Evolutionary conservation across 1,140 invertebrate genomes (phyloP).

Genomic region (Bilobella aurantiaca): DNA sequence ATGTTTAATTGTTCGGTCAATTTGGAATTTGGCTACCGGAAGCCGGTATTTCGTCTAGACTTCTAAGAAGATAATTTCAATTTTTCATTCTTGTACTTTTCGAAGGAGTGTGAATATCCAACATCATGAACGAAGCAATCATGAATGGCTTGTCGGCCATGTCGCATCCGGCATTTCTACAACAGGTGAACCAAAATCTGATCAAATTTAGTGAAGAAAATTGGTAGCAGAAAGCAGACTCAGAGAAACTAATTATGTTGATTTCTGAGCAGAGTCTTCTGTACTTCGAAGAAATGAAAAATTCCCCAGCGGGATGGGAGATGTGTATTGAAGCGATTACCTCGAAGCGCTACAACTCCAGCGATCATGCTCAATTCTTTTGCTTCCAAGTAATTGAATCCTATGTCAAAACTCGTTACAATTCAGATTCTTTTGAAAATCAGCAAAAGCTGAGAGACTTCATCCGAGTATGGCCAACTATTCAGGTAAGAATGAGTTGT

Average conservation of each 20-base stretch:
- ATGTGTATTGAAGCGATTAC: constrained; percentile 41
- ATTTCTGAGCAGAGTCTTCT: constrained; percentile 2
- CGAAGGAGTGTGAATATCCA: neutral
- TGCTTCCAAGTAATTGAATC: constrained; percentile 46
- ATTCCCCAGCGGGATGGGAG: constrained; percentile 44
- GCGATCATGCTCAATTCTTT: constrained; percentile 45
- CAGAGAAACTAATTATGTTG: neutral
- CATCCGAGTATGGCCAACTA: constrained; percentile 16
- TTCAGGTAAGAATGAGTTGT: neutral
- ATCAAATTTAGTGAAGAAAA: too few relatives aligned
- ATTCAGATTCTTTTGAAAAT: constrained; percentile 21
- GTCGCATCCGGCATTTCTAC: too few relatives aligned
- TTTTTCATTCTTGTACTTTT: neutral
- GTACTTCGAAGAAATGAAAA: constrained; percentile 42
- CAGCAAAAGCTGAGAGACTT: constrained; percentile 36
- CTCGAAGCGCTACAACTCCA: constrained; percentile 34
- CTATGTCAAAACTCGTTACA: constrained; percentile 41
- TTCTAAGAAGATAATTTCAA: too few relatives aligned
- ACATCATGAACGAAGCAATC: neutral
- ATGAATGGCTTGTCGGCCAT: neutral
- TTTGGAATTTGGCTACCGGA: too few relatives aligned
- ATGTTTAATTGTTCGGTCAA: neutral
- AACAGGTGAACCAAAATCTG: too few relatives aligned
- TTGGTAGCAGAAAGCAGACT: too few relatives aligned
- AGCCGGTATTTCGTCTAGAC: too few relatives aligned